Evolutionary conservation across 92 coral and sea anemone genomes (phyloP).

Genomic region (Muricea muricata): DNA sequence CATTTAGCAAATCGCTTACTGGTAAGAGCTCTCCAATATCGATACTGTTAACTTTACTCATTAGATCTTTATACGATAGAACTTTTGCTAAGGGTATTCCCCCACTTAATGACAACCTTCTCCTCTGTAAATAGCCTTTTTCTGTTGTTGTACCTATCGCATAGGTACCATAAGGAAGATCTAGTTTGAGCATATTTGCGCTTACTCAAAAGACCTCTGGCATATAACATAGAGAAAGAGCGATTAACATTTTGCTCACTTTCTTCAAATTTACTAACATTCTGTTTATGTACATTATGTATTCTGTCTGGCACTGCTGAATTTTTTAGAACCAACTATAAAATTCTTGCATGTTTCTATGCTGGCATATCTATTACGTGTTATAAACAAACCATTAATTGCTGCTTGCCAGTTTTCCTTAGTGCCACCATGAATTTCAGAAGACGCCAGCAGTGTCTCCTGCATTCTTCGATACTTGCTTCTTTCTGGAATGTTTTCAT

Average conservation of each 20-base stretch:
- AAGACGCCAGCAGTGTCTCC: too few relatives aligned
- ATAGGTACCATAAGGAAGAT: constrained; percentile 58
- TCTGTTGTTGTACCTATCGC: constrained; percentile 55
- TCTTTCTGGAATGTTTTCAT: constrained; percentile 34
- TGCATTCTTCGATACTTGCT: too few relatives aligned
- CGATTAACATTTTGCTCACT: constrained; percentile 47
- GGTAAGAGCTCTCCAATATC: constrained; percentile 63
- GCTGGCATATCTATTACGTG: constrained; percentile 35
- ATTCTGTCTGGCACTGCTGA: too few relatives aligned
- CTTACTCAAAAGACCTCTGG: constrained; percentile 51
- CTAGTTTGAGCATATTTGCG: constrained; percentile 49
- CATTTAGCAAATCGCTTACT: constrained; percentile 52
- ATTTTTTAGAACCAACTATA: constrained; percentile 28
- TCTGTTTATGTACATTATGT: constrained; percentile 1
- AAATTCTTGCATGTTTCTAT: constrained; percentile 16
- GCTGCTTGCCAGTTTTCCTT: constrained; percentile 38
- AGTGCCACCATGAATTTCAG: too few relatives aligned
- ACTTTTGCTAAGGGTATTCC: constrained; percentile 71
- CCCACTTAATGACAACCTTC: constrained; percentile 57
- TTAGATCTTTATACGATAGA: constrained; percentile 57
- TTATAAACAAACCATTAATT: constrained; percentile 55
- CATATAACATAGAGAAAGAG: constrained; percentile 56
- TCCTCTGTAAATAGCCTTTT: too few relatives aligned
- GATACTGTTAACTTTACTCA: constrained; percentile 53
- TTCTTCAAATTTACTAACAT: constrained; percentile 35